Base-by-base conservation (phyloP, 2,888 invertebrate species). In the Esperia sulphurella region DNA sequence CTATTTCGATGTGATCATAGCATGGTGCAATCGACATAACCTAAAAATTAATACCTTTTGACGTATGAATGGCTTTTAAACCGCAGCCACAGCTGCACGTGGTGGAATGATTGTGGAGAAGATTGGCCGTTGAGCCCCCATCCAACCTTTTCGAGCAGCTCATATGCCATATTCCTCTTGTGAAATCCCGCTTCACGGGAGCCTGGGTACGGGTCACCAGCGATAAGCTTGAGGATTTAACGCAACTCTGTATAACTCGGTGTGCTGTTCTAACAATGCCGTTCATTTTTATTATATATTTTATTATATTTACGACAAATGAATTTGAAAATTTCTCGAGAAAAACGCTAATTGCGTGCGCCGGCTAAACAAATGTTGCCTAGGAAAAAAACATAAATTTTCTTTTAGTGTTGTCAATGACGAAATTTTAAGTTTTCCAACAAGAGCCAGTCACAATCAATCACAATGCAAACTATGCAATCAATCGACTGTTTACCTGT, bases 131-230 rank as follows among this genome's bases (percentile, higher is more conserved):
- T 8, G 71, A 57, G 30, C 75, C 59, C 30, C 83, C 82, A 58
- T 83, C 82, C 50, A 86, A 53, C 48, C 82, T 76, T 48, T 81
- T 83, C 12, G 87, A 84, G 56, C 82, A 79, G 68, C 84, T 93
- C 93, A 94, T 92, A 91, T 94, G 93, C 94, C 94, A 95, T 66
- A 95, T 83, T 59, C 93, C 92, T 58, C 95, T 88, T 0, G 93
- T 91, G 57, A 93, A 91, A 77, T 94, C 93, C 64, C 92, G 91
- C 76, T 93, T 93, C 43, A 85, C 81, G 13, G 88, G 83, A 41
- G 77, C 73, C 41, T 83, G 80, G 5, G 79, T 72, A 14, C 86
- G 79, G 50, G 79, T 78, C 9, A 86, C 77, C 43, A 89, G 70
- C 33, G 83, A 67, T 48, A 88, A 59, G 55, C 73, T 73, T 12